phyloP scores from a whole-genome alignment of 2,888 invertebrate species.

The Callyntrura guangdongensis region DNA sequence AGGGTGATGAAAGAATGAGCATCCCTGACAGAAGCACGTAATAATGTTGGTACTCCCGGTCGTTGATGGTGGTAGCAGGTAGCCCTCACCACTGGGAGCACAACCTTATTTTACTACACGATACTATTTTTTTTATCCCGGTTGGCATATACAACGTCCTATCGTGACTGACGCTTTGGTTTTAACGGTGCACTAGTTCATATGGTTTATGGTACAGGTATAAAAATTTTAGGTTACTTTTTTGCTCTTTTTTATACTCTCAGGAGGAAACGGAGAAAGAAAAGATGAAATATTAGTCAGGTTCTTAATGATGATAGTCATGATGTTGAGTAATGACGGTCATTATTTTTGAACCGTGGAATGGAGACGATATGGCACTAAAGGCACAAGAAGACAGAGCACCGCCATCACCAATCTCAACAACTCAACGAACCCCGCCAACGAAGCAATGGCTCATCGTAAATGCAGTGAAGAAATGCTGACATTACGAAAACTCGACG shows the following conservation, averaged over 20 bases:
- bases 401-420: slow-evolving; percentile 67
- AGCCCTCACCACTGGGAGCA: not conserved
- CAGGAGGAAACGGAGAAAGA: slow-evolving; percentile 51
- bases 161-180: slow-evolving; percentile 45
- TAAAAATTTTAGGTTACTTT: slow-evolving; percentile 7
- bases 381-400: not conserved
- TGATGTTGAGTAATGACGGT: slow-evolving; percentile 80
- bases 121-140: not conserved
- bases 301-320: slow-evolving; percentile 80
- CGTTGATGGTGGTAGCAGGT: not conserved
- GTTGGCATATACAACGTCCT: not conserved
- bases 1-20: slow-evolving; percentile 52
- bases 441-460: slow-evolving; percentile 47
- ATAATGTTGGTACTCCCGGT: slow-evolving; percentile 38
- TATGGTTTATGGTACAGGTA: not conserved
- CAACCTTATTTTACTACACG: not conserved
- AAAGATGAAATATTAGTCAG: slow-evolving; percentile 80
- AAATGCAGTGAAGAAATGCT: slow-evolving; percentile 63
- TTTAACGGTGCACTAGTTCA: not conserved
- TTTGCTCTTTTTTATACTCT: slow-evolving; percentile 43
- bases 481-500: slow-evolving; percentile 46
- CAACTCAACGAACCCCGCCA: not conserved
- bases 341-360: slow-evolving; percentile 78
- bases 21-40: slow-evolving; percentile 61
- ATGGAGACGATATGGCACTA: slow-evolving; percentile 63